phyloP scores from a whole-genome alignment of 2,797 vertebrate species.

The Chaunax sp. region DNA sequence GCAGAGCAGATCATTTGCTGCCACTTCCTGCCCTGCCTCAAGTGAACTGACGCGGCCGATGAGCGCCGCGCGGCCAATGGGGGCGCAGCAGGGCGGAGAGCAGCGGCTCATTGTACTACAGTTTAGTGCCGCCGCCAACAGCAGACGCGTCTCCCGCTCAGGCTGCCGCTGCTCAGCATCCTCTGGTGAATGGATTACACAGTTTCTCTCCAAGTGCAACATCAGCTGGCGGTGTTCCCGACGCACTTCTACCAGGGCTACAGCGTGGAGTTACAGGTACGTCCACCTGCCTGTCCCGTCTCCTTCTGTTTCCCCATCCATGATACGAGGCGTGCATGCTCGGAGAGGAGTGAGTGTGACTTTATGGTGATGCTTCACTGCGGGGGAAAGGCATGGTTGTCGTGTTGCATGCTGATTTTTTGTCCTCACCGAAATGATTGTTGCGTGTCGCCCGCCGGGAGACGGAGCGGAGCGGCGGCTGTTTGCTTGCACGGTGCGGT shows the following conservation, averaged over 20 bases:
- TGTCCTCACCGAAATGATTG: slow-evolving; percentile 33
- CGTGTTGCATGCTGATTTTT: slow-evolving; percentile 61
- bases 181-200: slow-evolving; percentile 84
- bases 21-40: slow-evolving; percentile 25
- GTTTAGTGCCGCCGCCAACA: slow-evolving; percentile 67
- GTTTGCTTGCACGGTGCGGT: not conserved
- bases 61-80: slow-evolving; percentile 74
- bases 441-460: slow-evolving; percentile 25
- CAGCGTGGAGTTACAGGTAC: slow-evolving; percentile 87
- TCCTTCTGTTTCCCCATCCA: not conserved
- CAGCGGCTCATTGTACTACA: slow-evolving; percentile 70
- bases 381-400: slow-evolving; percentile 27
- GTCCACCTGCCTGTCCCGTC: not conserved
- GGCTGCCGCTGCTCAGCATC: slow-evolving; percentile 47
- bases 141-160: slow-evolving; percentile 62
- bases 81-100: slow-evolving; percentile 76
- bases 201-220: slow-evolving; percentile 84
- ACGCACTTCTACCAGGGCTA: slow-evolving; percentile 80
- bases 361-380: slow-evolving; percentile 47
- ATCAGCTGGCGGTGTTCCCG: slow-evolving; percentile 80
- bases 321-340: slow-evolving; percentile 8
- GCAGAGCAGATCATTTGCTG: not conserved
- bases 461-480: slow-evolving; percentile 10
- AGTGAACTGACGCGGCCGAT: slow-evolving; percentile 13
- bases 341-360: slow-evolving; percentile 39